Evolutionary conservation across 2,113 vertebrate species (phyloP).

Genomic region (Holacanthus passer): DNA sequence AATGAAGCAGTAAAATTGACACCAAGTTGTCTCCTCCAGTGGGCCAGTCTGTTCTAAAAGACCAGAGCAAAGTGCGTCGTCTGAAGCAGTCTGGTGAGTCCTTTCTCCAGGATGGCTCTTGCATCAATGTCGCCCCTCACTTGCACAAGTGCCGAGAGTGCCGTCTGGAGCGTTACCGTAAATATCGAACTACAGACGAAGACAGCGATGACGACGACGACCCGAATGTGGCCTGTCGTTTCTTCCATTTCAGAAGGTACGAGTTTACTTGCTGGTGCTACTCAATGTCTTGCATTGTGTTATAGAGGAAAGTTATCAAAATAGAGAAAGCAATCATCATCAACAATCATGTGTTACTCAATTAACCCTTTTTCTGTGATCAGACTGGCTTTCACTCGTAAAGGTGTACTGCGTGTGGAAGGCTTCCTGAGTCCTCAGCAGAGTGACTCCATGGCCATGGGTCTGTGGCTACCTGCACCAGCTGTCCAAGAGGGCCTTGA

Average conservation of each 20-base stretch:
- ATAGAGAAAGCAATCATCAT: neutral
- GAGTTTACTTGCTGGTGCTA: neutral
- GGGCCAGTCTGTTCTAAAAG: constrained; percentile 96
- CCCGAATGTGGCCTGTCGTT: constrained; percentile 96
- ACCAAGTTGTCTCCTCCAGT: constrained; percentile 78
- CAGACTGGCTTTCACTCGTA: constrained; percentile 96
- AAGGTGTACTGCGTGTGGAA: constrained; percentile 95
- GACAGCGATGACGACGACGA: constrained; percentile 91
- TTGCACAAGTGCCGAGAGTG: constrained; percentile 99
- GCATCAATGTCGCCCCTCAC: constrained; percentile 98
- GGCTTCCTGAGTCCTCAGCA: constrained; percentile 98
- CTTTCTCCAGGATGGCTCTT: constrained; percentile 98
- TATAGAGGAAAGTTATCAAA: neutral
- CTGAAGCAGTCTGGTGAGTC: constrained; percentile 98
- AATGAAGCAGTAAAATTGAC: constrained; percentile 8
- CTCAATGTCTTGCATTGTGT: neutral
- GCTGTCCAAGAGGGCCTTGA: constrained; percentile 93
- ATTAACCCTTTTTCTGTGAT: neutral
- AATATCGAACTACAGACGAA: constrained; percentile 90
- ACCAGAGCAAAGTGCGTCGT: constrained; percentile 95
- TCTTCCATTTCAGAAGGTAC: constrained; percentile 98
- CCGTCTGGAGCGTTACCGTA: constrained; percentile 95
- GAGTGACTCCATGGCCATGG: constrained; percentile 97
- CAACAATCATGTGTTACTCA: neutral
- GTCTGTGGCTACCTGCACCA: constrained; percentile 94